Base-by-base conservation (phyloP, 2,797 vertebrate species). In the Pachyuromys duprasi region DNA sequence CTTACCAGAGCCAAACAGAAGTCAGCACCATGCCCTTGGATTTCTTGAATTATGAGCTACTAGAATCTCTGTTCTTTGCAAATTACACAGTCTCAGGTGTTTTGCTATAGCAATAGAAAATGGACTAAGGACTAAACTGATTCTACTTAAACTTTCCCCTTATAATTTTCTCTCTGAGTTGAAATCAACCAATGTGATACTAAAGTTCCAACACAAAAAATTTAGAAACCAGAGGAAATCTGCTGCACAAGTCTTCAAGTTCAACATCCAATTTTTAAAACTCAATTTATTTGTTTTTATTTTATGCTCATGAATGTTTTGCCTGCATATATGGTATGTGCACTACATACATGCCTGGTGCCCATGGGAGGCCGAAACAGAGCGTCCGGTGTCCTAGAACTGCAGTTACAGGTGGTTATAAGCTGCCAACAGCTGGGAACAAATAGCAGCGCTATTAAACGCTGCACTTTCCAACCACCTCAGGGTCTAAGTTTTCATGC, bases 191-290 rank as follows among this genome's bases (percentile, higher is more conserved):
- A 49, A 74, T 78, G 45, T 82, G n/a, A 94, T 14, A 57, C 26
- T 91, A 80, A 9, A 63, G 33, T 5, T 55, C 65, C 36, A 87
- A 84, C 78, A 86, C 42, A 91, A 75, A 57, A 26, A 89, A n/a
- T 83, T 94, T 89, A 91, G 79, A 82, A 94, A 89, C 60, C 83
- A 87, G 76, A 94, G 53, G 65, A 75, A 95, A 93, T 45, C 31
- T 80, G n/a, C n/a, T n/a, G 45, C n/a, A 88, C 62, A 95, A 20
- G 45, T 87, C 92, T 96, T 96, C 87, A 75, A 95, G 95, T 36
- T 74, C 72, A 8, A 65, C 14, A 49, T 33, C 6, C 31, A 67
- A 22, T 33, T 83, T 78, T 76, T 49, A 4, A 67, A 84, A 84
- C 17, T 57, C 14, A 8, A 28, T 39, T 33, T 63, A 65, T 65